These are phyloP conservation scores for Monodelphis domestica DNA, from an alignment of 2,797 vertebrate genomes.

Conservation along the genomic window DNA sequence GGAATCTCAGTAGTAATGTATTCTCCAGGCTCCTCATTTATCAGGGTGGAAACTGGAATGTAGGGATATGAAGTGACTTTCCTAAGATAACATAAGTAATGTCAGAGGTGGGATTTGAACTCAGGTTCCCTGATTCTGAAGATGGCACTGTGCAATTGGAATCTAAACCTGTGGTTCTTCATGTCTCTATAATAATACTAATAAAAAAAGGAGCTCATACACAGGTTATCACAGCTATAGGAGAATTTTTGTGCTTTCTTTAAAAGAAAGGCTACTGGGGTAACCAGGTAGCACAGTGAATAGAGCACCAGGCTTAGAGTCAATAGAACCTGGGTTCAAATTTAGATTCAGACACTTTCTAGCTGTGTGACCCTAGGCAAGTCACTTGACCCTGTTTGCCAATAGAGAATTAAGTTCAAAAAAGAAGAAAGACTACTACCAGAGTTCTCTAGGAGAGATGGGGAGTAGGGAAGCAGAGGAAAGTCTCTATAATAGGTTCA, in stretches of 20 bases:
- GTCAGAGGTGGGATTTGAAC: not conserved
- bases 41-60: not conserved
- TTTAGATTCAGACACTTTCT: too few species aligned
- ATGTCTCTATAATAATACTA: not conserved
- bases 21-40: not conserved
- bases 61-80: not conserved
- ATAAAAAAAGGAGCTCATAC: not conserved
- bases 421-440: not conserved
- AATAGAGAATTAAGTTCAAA: too few species aligned
- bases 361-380: too few species aligned
- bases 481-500: not conserved
- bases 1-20: not conserved
- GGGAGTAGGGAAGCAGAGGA: not conserved
- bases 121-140: not conserved
- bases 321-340: too few species aligned
- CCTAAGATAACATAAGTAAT: not conserved
- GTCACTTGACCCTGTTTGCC: too few species aligned
- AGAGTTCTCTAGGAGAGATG: not conserved
- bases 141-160: not conserved
- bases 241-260: not conserved
- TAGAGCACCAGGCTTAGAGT: too few species aligned
- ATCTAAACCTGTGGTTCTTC: not conserved
- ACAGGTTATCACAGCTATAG: not conserved
- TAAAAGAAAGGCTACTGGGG: not conserved
- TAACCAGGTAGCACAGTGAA: too few species aligned